A percentile compares a stretch with the other conserved stretches of the same genome.
Evolutionary conservation across 2,888 invertebrate species (phyloP).

Genomic region (Seladonia tumulorum): DNA sequence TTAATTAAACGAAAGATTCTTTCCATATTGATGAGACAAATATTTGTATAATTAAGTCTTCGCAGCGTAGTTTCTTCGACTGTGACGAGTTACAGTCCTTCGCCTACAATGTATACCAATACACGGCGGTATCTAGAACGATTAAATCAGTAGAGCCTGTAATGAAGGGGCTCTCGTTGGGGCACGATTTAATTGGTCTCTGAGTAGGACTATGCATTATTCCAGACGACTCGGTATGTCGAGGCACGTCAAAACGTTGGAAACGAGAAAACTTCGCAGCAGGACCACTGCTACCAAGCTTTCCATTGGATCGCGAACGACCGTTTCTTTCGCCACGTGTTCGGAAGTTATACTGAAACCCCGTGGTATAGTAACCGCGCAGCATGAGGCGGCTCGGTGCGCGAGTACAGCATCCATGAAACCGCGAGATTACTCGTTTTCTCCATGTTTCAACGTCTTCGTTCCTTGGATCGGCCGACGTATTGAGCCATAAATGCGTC

Average conservation of each 20-base stretch:
- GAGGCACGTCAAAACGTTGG: constrained; percentile 62
- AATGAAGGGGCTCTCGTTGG: constrained; percentile 54
- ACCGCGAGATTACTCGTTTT: constrained; percentile 59
- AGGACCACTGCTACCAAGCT: constrained; percentile 62
- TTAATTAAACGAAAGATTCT: neutral
- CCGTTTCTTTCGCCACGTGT: constrained; percentile 54
- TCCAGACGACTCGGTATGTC: constrained; percentile 43
- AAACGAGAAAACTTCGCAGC: constrained; percentile 60
- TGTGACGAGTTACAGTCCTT: neutral
- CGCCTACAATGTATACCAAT: neutral
- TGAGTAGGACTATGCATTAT: constrained; percentile 57
- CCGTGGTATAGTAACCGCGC: constrained; percentile 31
- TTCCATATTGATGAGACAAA: neutral
- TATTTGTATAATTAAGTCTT: neutral
- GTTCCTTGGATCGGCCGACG: constrained; percentile 21
- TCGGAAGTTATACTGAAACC: constrained; percentile 40
- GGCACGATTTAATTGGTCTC: constrained; percentile 74
- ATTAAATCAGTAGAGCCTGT: constrained; percentile 75
- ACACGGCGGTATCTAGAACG: constrained; percentile 62
- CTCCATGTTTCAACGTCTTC: constrained; percentile 47
- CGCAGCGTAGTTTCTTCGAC: neutral
- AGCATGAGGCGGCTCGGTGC: constrained; percentile 46
- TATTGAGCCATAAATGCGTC: constrained; percentile 55
- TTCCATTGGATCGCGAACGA: constrained; percentile 40
- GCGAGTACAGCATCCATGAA: constrained; percentile 45